These are phyloP conservation scores for Ophion ellenae DNA, from an alignment of 2,888 invertebrate species.

Conservation along the genomic window DNA sequence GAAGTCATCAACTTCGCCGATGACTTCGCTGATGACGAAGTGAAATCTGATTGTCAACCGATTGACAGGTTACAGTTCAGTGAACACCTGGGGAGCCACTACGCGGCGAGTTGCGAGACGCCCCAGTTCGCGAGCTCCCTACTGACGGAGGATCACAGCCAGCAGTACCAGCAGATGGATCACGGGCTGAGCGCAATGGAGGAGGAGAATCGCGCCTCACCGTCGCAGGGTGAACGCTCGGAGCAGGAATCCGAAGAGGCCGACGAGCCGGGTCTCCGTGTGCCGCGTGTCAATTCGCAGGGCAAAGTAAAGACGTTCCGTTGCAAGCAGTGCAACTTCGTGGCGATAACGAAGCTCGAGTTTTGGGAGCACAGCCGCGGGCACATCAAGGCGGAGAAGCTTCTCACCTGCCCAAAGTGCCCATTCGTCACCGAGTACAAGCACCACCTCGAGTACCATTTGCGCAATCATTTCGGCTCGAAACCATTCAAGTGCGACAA, in stretches of 20 bases:
- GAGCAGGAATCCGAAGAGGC: slow-evolving; percentile 78
- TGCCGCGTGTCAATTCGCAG: slow-evolving; percentile 89
- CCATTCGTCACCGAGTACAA: slow-evolving; percentile 99
- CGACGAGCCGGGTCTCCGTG: slow-evolving; percentile 86
- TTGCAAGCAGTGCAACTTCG: slow-evolving; percentile 96
- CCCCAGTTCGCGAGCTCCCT: slow-evolving; percentile 85
- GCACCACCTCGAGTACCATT: slow-evolving; percentile 98
- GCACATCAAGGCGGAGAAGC: slow-evolving; percentile 97
- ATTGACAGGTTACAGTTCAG: slow-evolving; percentile 82
- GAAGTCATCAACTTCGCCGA: background rate
- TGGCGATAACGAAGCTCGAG: slow-evolving; percentile 93
- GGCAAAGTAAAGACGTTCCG: slow-evolving; percentile 95
- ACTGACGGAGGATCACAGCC: slow-evolving; percentile 81
- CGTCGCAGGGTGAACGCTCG: slow-evolving; percentile 70
- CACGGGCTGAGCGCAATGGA: slow-evolving; percentile 78
- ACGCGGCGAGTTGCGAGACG: slow-evolving; percentile 75
- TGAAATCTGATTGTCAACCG: background rate
- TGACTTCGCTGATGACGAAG: background rate
- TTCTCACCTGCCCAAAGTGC: slow-evolving; percentile 95
- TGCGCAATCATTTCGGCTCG: slow-evolving; percentile 96
- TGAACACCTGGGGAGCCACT: slow-evolving; percentile 86
- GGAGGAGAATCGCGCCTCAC: slow-evolving; percentile 64
- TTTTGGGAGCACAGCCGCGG: slow-evolving; percentile 96
- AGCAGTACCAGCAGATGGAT: slow-evolving; percentile 81
- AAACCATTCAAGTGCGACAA: slow-evolving; percentile 98